Conservation (phyloP, 2,888 invertebrate species). For the Epistrophella euchroma region DNA sequence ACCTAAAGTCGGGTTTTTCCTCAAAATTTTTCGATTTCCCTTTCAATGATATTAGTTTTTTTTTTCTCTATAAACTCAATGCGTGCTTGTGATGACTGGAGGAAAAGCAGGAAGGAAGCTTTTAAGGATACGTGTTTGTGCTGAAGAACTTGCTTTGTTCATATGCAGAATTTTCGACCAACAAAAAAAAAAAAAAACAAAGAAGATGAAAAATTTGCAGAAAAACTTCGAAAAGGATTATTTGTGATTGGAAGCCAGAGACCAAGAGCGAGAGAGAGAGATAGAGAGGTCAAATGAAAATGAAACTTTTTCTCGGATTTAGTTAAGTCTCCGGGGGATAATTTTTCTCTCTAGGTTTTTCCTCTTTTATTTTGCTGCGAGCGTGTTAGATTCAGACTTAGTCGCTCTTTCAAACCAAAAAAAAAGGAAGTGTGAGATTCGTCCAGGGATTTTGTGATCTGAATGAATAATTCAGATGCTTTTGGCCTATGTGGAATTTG, state of each 20-base stretch:
- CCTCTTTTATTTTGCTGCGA: neutral
- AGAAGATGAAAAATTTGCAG: neutral
- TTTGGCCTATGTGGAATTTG: constrained; percentile 15
- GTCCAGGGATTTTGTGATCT: constrained; percentile 69
- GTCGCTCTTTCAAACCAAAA: neutral
- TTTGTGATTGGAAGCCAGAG: constrained; percentile 32
- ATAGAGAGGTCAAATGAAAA: constrained; percentile 6
- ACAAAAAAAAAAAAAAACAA: neutral
- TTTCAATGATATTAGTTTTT: constrained; percentile 13
- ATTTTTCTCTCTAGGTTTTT: constrained; percentile 52
- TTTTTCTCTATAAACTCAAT: neutral
- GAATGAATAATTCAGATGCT: constrained; percentile 73
- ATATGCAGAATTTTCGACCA: constrained; percentile 52
- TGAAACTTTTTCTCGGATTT: constrained; percentile 66
- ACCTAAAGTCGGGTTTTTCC: neutral
- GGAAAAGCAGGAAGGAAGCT: constrained; percentile 65
- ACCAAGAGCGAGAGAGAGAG: neutral
- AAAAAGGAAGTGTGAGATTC: constrained; percentile 62
- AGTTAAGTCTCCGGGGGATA: constrained; percentile 67
- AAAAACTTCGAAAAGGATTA: constrained; percentile 38
- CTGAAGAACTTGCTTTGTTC: constrained; percentile 48
- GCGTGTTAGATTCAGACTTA: constrained; percentile 33
- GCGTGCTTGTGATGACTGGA: neutral
- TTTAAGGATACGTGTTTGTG: constrained; percentile 59
- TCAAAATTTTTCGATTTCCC: constrained; percentile 23